Percentiles rank a stretch among this genome's conserved stretches.
Evolutionary conservation across 1,140 invertebrate species (phyloP).

Genomic region (Capitella teleta): DNA sequence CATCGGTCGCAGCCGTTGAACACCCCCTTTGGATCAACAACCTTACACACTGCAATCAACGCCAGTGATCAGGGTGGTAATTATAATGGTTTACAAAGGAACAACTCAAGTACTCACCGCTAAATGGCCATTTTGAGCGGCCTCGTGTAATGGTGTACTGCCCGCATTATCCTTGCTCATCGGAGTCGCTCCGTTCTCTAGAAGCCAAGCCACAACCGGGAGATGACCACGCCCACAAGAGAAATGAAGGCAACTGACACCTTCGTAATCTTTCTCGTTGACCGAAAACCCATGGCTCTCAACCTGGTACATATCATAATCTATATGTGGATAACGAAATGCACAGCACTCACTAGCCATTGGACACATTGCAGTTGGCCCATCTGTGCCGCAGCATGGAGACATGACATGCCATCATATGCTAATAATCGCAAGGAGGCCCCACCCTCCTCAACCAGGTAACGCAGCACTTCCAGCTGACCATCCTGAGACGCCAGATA

Average conservation of each 20-base stretch:
- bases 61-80: no score
- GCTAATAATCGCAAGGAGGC: constrained; percentile 64
- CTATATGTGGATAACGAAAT: neutral
- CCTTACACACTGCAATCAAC: constrained; percentile 55
- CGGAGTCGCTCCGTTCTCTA: constrained; percentile 59
- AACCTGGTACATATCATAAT: constrained; percentile 48
- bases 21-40: constrained; percentile 64
- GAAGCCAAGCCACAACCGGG: constrained; percentile 68
- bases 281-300: constrained; percentile 67
- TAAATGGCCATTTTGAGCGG: constrained; percentile 75
- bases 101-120: constrained; percentile 51
- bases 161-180: constrained; percentile 69
- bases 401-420: constrained; percentile 75
- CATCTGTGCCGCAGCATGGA: constrained; percentile 78
- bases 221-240: constrained; percentile 69
- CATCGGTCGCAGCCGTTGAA: constrained; percentile 42
- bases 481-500: constrained; percentile 79
- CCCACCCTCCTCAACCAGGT: constrained; percentile 65
- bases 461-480: constrained; percentile 69
- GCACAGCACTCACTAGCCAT: constrained; percentile 62
- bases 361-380: constrained; percentile 72
- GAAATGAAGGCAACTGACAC: constrained; percentile 56
- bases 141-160: constrained; percentile 77
- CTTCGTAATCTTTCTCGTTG: constrained; percentile 70
- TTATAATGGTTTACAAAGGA: neutral